Evolutionary conservation across 1,140 invertebrate genomes (phyloP), one percentile per base, ranked within the genome.

Genomic region (Nautilus pompilius): DNA sequence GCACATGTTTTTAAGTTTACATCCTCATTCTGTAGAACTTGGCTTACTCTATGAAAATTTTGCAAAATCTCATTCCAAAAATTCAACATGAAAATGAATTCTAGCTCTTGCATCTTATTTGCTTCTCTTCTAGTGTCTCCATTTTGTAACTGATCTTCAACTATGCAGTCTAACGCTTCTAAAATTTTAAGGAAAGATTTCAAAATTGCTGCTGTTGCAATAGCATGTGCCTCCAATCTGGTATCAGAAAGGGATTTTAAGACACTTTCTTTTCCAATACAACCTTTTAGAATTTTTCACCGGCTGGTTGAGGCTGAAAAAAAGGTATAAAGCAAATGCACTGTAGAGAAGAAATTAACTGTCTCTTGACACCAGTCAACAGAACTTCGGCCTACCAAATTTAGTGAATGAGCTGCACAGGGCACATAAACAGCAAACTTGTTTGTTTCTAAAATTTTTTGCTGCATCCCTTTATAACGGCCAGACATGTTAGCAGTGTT

Each of bases 51-150:
- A 32, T 70, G 54, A 67, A 70, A 67, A 51, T 64, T 34, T 24
- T 67, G 61, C 46, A 68, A 70, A 58, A 68, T 61, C 45, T 58
- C 10, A 58, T 65, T 57, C 53, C 62, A 68, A 65, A 70, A 65
- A 54, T 29, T 65, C 30, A 62, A 65, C 59, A 68, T 65, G 49
- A 72, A 10, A 68, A 67, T 58, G 46, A 68, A 70, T 70, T 70
- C 65, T 67, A 72, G 29, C 51, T 70, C 54, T 68, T 70, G 59
- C 48, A 72, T 67, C 33, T 65, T 68, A 62, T 67, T 41, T 63
- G 64, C 13, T 24, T 66, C 63, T 62, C 51, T 66, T 66, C 59
- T 55, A 45, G 58, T 32, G 45, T 61, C 49, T 36, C 58, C 34
- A 45, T 66, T 56, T 62, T n/a, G 45, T 62, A 30, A 61, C 64